These are phyloP conservation scores for Nemotelus nigrinus DNA, from an alignment of 2,888 invertebrate species.

Conservation along the genomic window DNA sequence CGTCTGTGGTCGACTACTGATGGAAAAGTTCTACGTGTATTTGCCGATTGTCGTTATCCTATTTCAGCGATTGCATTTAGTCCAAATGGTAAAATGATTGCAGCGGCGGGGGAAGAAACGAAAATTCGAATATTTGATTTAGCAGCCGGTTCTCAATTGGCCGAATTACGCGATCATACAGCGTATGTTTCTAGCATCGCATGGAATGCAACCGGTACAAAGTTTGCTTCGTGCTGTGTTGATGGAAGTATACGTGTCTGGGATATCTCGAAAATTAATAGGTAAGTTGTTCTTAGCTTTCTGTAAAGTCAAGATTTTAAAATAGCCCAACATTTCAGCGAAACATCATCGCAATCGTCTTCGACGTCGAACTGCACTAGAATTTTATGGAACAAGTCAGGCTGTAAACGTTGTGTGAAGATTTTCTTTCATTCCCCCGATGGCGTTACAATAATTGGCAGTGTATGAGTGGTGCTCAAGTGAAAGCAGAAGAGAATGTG, in stretches of 20 bases:
- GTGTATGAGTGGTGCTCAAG: conserved; percentile 21
- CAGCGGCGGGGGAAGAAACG: conserved; percentile 80
- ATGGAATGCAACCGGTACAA: conserved; percentile 70
- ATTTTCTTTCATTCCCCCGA: conserved; percentile 60
- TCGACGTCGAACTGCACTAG: conserved; percentile 41
- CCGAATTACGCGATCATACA: conserved; percentile 70
- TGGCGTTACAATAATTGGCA: conserved; percentile 59
- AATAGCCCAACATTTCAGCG: conserved; percentile 6
- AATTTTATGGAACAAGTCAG: conserved; percentile 48
- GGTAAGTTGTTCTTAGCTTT: conserved; percentile 38
- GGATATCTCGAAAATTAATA: conserved; percentile 66
- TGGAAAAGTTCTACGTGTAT: conserved; percentile 82
- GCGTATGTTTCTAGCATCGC: conserved; percentile 68
- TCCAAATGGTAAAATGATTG: conserved; percentile 84
- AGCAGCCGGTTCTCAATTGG: conserved; percentile 69
- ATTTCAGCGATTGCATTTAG: conserved; percentile 84
- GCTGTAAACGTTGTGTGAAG: conserved; percentile 50
- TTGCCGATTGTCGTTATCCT: conserved; percentile 79
- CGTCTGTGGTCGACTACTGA: conserved; percentile 88
- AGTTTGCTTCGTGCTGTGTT: conserved; percentile 75
- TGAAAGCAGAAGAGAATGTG: background rate
- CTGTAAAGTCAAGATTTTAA: background rate
- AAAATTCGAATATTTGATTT: conserved; percentile 75
- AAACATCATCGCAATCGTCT: conserved; percentile 40
- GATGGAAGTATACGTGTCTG: conserved; percentile 75